Percentiles rank a stretch among this genome's conserved stretches.
Evolutionary conservation across 2,797 vertebrate genomes (phyloP).

Genomic region (Buceros bicornis): DNA sequence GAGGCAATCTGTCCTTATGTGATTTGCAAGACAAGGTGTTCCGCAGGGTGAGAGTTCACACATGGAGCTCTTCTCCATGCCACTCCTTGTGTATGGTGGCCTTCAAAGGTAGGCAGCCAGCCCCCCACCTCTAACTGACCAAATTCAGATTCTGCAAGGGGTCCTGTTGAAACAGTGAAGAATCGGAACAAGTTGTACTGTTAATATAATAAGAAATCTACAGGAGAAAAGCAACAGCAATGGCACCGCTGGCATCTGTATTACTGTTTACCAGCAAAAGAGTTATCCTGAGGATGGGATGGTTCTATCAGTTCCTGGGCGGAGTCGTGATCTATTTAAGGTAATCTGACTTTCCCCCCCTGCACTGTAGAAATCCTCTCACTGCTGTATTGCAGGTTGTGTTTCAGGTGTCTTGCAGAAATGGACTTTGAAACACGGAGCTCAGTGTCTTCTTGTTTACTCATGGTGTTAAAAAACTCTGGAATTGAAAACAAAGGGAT

Average conservation of each 20-base stretch:
- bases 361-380: neutral
- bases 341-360: neutral
- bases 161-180: neutral
- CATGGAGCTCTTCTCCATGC: neutral
- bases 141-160: neutral
- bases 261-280: neutral
- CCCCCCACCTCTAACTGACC: neutral
- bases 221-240: neutral
- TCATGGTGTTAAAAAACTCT: rapidly evolving
- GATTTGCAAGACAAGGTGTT: neutral
- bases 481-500: neutral
- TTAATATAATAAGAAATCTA: neutral
- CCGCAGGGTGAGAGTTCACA: neutral
- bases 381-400: neutral
- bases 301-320: neutral
- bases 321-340: neutral
- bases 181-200: too few relatives aligned
- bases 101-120: neutral
- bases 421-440: neutral
- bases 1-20: neutral
- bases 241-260: neutral
- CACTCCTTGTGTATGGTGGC: neutral
- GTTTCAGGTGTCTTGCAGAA: neutral
- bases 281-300: neutral
- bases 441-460: neutral